Base-by-base conservation (phyloP, 1,140 invertebrate genomes). In the Tachypleus tridentatus region DNA sequence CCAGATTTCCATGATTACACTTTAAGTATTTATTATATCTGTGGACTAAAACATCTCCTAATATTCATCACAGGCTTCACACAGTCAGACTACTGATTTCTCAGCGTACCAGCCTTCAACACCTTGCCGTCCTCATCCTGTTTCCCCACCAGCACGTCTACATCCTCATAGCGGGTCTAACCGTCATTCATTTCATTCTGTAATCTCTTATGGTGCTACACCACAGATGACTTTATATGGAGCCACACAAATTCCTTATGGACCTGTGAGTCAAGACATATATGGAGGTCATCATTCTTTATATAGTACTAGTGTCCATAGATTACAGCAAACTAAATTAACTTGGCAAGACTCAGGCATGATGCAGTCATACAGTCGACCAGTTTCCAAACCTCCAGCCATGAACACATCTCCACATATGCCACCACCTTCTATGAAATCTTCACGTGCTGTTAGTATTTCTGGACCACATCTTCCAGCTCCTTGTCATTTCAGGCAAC, bases 91-190 rank as follows among this genome's bases (percentile, higher is more conserved):
- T 1, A 65, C 62, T 64, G 65, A 62, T 49, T 69, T 66, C 60
- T 58, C 68, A 49, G 65, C 68, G 5, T 69, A 69, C 52, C 68
- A 69, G 56, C 68, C 68, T 4, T 65, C 68, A 29, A 29, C 68
- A 4, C 68, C 68, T 0, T 69, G 66, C 65, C 49, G 68, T 11
- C 68, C 68, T 49, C 68, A 69, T 11, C 68, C 68, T 9, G 68
- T 69, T 0, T 69, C 68, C 3, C 68, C 68, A 5, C 68, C 63
- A 29, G 63, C 67, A 49, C 67, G 65, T 7, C 62, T 61, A 3
- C 68, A 69, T 54, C 68, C 65, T 29, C 66, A 69, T 11, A 65
- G 68, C 3, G 64, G 51, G 6, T 62, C 64, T 29, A 8, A 58
- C 61, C n/a, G 64, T 63, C 57, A 58, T 61, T 29, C 68, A 69